Evolutionary conservation across 2,888 invertebrate species (phyloP).

Genomic region (Sinotaia quadrata): DNA sequence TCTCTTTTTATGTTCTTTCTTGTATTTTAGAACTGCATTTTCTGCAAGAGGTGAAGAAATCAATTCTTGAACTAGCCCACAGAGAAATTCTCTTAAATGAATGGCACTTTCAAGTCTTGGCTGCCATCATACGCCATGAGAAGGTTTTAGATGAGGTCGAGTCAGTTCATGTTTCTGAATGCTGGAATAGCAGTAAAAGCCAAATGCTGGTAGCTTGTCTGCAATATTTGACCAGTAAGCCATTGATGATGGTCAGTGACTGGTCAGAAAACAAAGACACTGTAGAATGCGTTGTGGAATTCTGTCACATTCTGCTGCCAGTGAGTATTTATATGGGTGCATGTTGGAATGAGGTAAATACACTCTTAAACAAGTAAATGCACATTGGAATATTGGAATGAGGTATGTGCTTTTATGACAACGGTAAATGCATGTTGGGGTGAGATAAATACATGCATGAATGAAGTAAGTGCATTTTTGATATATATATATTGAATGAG

Average conservation of each 20-base stretch:
- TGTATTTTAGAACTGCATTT: not conserved
- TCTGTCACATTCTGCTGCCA: conserved; percentile 12
- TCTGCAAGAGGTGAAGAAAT: not conserved
- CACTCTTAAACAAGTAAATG: no score
- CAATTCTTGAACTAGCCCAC: not conserved
- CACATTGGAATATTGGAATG: no score
- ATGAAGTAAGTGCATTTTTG: no score
- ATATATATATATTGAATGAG: no score
- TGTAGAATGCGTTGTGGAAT: not conserved
- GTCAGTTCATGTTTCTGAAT: no score
- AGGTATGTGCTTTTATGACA: not conserved
- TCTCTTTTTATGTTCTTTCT: no score
- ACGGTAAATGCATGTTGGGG: not conserved
- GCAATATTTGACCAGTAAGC: not conserved
- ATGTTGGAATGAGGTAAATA: no score
- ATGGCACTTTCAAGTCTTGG: conserved; percentile 16
- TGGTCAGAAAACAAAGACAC: not conserved
- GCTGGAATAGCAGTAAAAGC: not conserved
- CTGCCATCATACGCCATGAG: conserved; percentile 2
- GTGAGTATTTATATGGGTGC: not conserved
- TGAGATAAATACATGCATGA: no score
- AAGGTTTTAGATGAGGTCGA: no score
- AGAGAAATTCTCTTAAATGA: not conserved
- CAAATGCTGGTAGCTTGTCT: conserved; percentile 10
- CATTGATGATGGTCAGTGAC: not conserved